Evolutionary conservation across 1,140 invertebrate genomes (phyloP).

Genomic region (Tetranychus cinnabarinus): DNA sequence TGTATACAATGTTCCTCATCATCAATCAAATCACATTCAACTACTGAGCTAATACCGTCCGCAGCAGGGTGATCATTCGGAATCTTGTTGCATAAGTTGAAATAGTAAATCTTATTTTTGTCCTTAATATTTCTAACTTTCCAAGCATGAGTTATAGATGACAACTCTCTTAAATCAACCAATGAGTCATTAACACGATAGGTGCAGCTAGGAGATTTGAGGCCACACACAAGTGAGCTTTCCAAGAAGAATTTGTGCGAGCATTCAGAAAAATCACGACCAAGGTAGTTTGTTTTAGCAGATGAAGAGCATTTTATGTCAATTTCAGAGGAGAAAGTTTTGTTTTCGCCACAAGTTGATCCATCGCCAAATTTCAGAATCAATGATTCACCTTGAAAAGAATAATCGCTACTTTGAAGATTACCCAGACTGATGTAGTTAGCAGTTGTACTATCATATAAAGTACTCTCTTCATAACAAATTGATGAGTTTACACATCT

Average conservation of each 20-base stretch:
- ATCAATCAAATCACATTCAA: not conserved
- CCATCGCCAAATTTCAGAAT: not conserved
- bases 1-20: not conserved
- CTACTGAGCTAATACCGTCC: not conserved
- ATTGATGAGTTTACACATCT: not conserved
- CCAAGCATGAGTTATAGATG: conserved; percentile 14
- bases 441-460: not conserved
- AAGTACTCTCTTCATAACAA: not conserved
- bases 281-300: conserved; percentile 8
- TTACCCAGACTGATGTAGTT: not conserved
- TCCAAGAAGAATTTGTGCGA: conserved; percentile 17
- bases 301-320: conserved; percentile 13
- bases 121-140: not conserved
- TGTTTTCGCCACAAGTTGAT: not conserved
- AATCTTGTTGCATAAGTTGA: conserved; percentile 5
- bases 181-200: conserved; percentile 1
- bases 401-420: not conserved
- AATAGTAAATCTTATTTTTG: not conserved
- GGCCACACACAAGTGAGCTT: conserved; percentile 17
- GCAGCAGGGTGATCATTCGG: not conserved
- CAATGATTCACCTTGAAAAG: not conserved
- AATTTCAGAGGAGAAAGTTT: conserved; percentile 10
- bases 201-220: conserved; percentile 5
- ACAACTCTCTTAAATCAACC: conserved; percentile 11
- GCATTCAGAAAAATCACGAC: conserved; percentile 13